Evolutionary conservation across 1,140 invertebrate species (phyloP), one percentile per base, ranked within the genome.

Genomic region (Anoplophora glabripennis): DNA sequence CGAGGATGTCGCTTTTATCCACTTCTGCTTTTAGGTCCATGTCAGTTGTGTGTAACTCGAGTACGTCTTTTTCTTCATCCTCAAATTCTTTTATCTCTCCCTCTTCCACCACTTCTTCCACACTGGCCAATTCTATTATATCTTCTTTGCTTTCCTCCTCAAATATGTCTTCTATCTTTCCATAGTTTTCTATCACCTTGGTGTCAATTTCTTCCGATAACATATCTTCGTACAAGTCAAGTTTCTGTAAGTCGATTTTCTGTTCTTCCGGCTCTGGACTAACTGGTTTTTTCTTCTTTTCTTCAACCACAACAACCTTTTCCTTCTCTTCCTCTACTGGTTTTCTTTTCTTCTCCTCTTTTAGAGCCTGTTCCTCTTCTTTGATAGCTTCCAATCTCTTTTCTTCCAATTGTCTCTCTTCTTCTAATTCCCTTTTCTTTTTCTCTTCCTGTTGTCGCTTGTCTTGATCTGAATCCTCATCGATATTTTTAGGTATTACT

Each of bases 1-100:
- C 84, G 7, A 84, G 59, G 45, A 84, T 79, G 54, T 81, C 79
- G 17, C 77, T 76, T 4, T 80, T 78, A 4, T 76, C 76, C 4
- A 76, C 54, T 49, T 76, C 67, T 0, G 66, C n/a, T 57, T 74
- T 74, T 48, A 76, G 66, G 60, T 76, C 73, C 14, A 69, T 36
- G 59, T 74, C 72, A 42, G 66, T 72, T n/a, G 70, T 62, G 61
- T 78, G 73, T 34, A 76, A 59, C 51, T 77, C 75, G 14, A 77
- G 53, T 46, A 77, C 70, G 55, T 74, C 70, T 33, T 72, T 54
- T 52, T 75, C 72, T 54, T 71, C 61, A 18, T 72, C 64, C 40
- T 73, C 68, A 14, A 44, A 53, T 18, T 71, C 61, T 66, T 73
- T 61, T 40, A 49, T 34, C 64, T 65, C 64, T n/a, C 68, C 60